Evolutionary conservation across 2,888 invertebrate genomes (phyloP), one percentile per base, ranked within the genome.

Genomic region (Torymus texanus): DNA sequence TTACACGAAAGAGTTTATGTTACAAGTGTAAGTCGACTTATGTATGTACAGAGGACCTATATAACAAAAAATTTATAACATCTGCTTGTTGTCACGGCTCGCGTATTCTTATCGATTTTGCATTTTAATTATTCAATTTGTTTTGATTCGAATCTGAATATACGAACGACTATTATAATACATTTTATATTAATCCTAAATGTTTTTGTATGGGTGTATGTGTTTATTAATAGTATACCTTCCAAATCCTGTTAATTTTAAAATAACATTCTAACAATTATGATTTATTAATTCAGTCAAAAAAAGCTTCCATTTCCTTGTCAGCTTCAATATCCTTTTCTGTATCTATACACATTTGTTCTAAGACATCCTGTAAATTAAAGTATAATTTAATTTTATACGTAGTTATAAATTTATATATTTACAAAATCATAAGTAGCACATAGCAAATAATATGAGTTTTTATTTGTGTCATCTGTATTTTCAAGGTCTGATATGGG

Each of bases 121-220:
- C 84, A 85, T 85, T 83, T 85, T 83, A 81, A 83, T 80, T 72
- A 81, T 79, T 82, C 70, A 76, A 81, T 80, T 83, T 86, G 83
- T 85, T 86, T 86, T 82, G 80, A 85, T 85, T 88, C 84, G 83
- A 81, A 86, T 84, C 85, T 85, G 84, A 86, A 87, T 86, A 87
- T 83, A 84, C 82, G 84, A 86, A 89, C 84, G 84, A 87, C 84
- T 87, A 88, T 79, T 82, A 88, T 86, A 89, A 90, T 90, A 90
- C 86, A 90, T 90, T 89, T 90, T 88, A 88, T 89, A 89, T 88
- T 88, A 89, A 89, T 88, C 88, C 86, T 87, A 85, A 75, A 81
- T 81, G 81, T 84, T 79, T 82, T 82, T 81, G 80, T 82, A 78
- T 84, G 16, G 83, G 72, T 81, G 76, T 85, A 82, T 83, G 79